Conservation (phyloP, 2,888 invertebrate species). For the Branchellion lobata region DNA sequence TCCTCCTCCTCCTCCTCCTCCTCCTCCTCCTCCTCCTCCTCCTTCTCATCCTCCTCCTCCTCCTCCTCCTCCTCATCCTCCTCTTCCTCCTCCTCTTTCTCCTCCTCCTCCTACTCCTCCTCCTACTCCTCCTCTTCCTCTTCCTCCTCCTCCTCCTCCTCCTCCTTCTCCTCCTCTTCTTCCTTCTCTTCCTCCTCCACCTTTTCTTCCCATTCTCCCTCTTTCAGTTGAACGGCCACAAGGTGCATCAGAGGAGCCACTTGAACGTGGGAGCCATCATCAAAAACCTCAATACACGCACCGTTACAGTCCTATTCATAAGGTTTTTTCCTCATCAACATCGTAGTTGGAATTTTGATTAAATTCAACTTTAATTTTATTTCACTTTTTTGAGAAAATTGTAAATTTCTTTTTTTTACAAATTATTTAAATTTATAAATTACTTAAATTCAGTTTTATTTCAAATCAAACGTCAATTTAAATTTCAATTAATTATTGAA, state of each 20-base stretch:
- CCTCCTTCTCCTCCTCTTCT: too few species aligned
- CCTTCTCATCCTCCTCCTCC: too few species aligned
- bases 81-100: too few species aligned
- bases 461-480: not conserved
- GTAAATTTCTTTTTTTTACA: not conserved
- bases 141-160: too few species aligned
- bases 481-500: too few species aligned
- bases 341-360: not conserved
- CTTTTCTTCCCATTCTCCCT: too few species aligned
- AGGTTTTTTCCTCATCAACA: conserved; percentile 67
- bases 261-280: conserved; percentile 93
- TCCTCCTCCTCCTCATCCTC: too few species aligned
- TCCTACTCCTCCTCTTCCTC: too few species aligned
- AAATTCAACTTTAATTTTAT: not conserved
- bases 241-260: conserved; percentile 89
- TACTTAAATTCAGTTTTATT: not conserved
- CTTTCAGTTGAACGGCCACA: conserved; percentile 80
- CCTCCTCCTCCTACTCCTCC: too few species aligned
- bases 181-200: too few species aligned
- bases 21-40: too few species aligned
- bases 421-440: not conserved
- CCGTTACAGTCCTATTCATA: conserved; percentile 80
- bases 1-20: too few species aligned
- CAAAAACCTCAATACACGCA: conserved; percentile 79
- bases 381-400: not conserved